Evolutionary conservation across 2,797 vertebrate species (phyloP), one percentile per base, ranked within the genome.

Genomic region (Ibycter americanus): DNA sequence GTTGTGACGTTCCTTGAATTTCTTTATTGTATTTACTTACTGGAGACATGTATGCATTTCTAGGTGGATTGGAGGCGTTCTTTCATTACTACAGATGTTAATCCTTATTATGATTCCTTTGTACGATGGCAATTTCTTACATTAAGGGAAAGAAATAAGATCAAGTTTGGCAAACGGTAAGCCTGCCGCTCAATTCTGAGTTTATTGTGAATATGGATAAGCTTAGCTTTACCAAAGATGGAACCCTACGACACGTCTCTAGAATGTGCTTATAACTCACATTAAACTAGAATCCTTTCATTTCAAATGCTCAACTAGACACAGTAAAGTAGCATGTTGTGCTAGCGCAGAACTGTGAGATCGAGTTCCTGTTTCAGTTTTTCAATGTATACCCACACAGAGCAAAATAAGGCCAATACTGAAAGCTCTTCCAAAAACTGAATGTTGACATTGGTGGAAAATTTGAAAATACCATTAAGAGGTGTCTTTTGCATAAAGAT

Each of bases 51-150:
- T 89, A 4, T 26, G 5, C 25, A 1, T 95, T 87, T 90, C 2
- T 94, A 99, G 99, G 98, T 99, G 89, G 99, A 99, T 80, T 99
- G 99, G 99, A 98, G 99, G 38, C 99, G 99, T 38, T 99, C 99
- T 23, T 99, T 99, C 96, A 98, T 99, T 87, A 99, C 99, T 34
- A 99, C 99, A 11, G 98, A 99, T 63, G 99, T 99, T 62, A 99
- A 99, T 77, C 99, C 99, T 40, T 99, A 99, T 80, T 99, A 99
- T 10, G 99, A 99, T 96, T 99, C 99, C 27, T 99, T 99, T 80
- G 99, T 99, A 59, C 98, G 98, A 25, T 99, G 99, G 99, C 99
- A 99, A n/a, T 99, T 98, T 96, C 92, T 99, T 58, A 99, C 98
- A 2, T 96, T 99, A 63, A 99, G 98, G 97, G 99, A 99, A 89